phyloP scores from a whole-genome alignment of 1,140 invertebrate genomes.

The Aphidius ervi region DNA sequence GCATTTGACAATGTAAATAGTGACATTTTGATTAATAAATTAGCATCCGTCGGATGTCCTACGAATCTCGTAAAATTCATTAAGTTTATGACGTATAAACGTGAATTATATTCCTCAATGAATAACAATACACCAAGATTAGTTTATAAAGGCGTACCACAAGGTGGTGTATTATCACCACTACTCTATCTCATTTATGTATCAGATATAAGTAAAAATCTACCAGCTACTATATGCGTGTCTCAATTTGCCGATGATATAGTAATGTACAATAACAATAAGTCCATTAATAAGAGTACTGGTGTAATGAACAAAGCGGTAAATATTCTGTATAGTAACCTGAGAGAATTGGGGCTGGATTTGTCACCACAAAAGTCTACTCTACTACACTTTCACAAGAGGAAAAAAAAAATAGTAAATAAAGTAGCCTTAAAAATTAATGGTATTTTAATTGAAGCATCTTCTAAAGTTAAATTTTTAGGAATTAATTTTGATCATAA shows the following conservation, averaged over 20 bases:
- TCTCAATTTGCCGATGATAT: constrained; percentile 23
- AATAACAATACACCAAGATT: constrained; percentile 6
- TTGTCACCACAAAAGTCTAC: constrained; percentile 9
- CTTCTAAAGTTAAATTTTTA: constrained; percentile 20
- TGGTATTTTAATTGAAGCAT: constrained; percentile 2
- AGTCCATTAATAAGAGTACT: constrained; percentile 1
- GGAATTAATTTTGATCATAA: constrained; percentile 24
- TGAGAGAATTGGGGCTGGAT: constrained; percentile 15
- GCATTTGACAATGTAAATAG: constrained; percentile 22
- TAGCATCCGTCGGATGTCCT: constrained; percentile 19
- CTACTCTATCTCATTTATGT: constrained; percentile 14
- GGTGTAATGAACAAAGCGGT: constrained; percentile 14
- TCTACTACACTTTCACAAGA: constrained; percentile 23
- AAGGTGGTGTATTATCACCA: constrained; percentile 19
- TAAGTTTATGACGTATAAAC: constrained; percentile 16
- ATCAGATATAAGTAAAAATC: background rate
- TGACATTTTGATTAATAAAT: constrained; percentile 15
- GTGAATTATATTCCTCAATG: background rate
- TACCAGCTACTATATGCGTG: constrained; percentile 4
- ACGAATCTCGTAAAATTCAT: constrained; percentile 11
- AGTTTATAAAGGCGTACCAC: constrained; percentile 21
- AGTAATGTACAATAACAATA: constrained; percentile 16
- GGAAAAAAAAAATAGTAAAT: constrained; percentile 8
- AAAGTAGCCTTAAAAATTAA: constrained; percentile 15
- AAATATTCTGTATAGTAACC: constrained; percentile 14